Evolutionary conservation across 1,140 invertebrate genomes (phyloP), one percentile per base, ranked within the genome.

Genomic region (Capitella teleta): DNA sequence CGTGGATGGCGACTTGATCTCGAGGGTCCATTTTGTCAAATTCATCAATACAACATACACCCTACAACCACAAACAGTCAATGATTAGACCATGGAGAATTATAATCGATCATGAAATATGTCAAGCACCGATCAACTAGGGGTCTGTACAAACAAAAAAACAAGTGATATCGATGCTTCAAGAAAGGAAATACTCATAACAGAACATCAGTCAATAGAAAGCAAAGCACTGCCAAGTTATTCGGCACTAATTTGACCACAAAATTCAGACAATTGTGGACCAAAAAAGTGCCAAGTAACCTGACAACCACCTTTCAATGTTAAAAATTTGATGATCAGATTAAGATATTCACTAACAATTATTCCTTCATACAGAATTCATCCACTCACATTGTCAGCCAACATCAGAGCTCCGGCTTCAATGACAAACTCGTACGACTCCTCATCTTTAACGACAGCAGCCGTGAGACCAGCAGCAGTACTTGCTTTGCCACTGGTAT

Each of bases 381-480:
- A 25, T 12, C 23, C 14, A 49, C 55, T 61, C 49, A 76, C 75
- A 72, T 97, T 97, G 71, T 99, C 95, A 0, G 95, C 95, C 59
- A 99, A 79, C 93, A 99, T 98, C 3, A 99, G 73, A 3, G 96
- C 96, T 36, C 96, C 96, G 19, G 95, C 96, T 79, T 99, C 96
- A 51, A 99, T 98, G 1, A 98, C 95, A 76, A 98, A 98, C 74
- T 98, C 95, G 47, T 85, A 83, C 5, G 90, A 90, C 71, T 98
- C 96, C 71, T 98, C 94, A 67, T 98, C 96, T 68, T 84, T 78
- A 0, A 98, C 92, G 18, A 98, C 93, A 41, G 94, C 95, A 10
- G 95, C 95, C 0, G 95, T 98, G 16, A 98, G 77, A 82, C 96
- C 96, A 51, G 95, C 94, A 0, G 96, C 94, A 28, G 83, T 88